These are phyloP conservation scores for Pheosia tremula DNA, from an alignment of 2,888 invertebrate species.

Conservation along the genomic window DNA sequence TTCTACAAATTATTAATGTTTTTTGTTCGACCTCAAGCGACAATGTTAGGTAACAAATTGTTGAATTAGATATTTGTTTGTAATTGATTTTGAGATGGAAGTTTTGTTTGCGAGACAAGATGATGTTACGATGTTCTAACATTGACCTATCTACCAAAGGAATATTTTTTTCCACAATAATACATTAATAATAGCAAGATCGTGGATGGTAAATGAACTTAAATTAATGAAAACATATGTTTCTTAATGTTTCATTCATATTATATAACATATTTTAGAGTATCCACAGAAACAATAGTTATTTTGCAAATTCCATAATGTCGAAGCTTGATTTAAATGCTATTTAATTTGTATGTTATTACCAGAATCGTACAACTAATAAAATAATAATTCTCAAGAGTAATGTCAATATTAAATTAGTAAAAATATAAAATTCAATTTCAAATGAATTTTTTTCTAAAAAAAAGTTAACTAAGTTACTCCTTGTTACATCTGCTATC, in stretches of 20 bases:
- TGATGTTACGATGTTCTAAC: not conserved
- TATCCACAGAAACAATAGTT: not conserved
- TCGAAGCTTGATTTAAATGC: not conserved
- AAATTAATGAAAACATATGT: not conserved
- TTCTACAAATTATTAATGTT: constrained; percentile 74
- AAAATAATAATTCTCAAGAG: not conserved
- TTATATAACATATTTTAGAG: not conserved
- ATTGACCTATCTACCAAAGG: not conserved
- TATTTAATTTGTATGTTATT: not conserved
- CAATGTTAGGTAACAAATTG: constrained; percentile 48
- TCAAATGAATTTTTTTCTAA: no score
- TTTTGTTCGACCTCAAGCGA: constrained; percentile 73
- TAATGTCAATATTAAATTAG: not conserved
- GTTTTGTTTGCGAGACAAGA: constrained; percentile 38
- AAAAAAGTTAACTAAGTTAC: no score
- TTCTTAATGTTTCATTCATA: not conserved
- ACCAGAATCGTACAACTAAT: constrained; percentile 4
- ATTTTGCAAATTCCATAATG: not conserved
- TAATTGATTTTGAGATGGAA: constrained; percentile 45
- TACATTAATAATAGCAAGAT: no score
- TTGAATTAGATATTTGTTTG: constrained; percentile 59
- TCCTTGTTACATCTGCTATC: no score
- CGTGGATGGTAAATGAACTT: no score
- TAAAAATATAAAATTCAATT: not conserved
- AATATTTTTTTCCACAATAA: no score